These are phyloP conservation scores for Drosophila neocordata DNA, from an alignment of 1,140 invertebrate species.

Conservation along the genomic window DNA sequence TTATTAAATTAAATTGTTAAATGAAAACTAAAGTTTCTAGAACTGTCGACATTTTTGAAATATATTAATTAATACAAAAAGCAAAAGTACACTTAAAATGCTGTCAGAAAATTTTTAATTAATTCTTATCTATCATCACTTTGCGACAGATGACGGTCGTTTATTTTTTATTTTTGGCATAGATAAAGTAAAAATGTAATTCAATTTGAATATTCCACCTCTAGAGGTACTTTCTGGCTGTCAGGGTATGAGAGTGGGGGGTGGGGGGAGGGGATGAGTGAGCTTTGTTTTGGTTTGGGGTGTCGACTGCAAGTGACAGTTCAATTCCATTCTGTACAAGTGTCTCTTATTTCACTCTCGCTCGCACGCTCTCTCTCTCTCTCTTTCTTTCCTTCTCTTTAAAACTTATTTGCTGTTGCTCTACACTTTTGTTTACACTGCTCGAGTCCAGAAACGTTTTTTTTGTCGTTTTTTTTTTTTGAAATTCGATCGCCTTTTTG, in stretches of 20 bases:
- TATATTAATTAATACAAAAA: background rate
- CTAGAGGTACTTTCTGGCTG: slow-evolving; percentile 11
- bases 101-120: slow-evolving; percentile 54
- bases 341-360: background rate
- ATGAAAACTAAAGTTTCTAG: background rate
- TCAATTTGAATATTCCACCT: slow-evolving; percentile 63
- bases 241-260: background rate
- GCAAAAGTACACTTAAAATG: slow-evolving; percentile 17
- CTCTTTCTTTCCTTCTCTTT: slow-evolving; percentile 40
- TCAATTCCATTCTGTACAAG: slow-evolving; percentile 57
- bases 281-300: background rate
- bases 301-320: slow-evolving; percentile 66
- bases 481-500: slow-evolving; percentile 54
- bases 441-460: slow-evolving; percentile 3
- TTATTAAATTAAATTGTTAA: too few species aligned
- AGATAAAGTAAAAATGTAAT: slow-evolving; percentile 72
- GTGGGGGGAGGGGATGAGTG: background rate
- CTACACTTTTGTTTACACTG: slow-evolving; percentile 59
- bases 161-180: slow-evolving; percentile 64
- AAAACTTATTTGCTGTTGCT: slow-evolving; percentile 68
- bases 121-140: slow-evolving; percentile 58
- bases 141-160: slow-evolving; percentile 33
- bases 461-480: too few species aligned
- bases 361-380: background rate
- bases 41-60: background rate